Conservation (phyloP, 2,113 vertebrate species). For the Semicossyphus pulcher region DNA sequence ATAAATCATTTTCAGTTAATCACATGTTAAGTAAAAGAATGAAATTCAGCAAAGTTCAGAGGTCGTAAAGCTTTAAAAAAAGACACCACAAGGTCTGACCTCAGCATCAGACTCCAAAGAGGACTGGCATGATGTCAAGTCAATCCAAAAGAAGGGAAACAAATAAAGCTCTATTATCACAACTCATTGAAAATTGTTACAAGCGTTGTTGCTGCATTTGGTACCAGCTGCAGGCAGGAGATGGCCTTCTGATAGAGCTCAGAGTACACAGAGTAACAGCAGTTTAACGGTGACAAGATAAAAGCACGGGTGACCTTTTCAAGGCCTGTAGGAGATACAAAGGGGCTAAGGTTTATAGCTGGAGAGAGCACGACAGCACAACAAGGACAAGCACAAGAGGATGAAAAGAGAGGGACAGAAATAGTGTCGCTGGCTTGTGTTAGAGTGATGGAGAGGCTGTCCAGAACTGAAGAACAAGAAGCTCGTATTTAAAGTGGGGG, state of each 20-base stretch:
- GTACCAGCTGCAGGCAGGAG: conserved; percentile 11
- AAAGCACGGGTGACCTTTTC: conserved; percentile 22
- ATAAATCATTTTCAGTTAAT: not conserved
- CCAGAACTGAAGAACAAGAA: not conserved
- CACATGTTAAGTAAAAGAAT: not conserved
- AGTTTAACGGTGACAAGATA: conserved; percentile 20
- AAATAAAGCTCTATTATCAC: not conserved
- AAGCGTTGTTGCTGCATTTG: conserved; percentile 18
- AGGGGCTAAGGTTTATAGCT: conserved; percentile 7
- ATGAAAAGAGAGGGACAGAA: not conserved
- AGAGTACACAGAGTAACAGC: conserved; percentile 11
- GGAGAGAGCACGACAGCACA: conserved; percentile 1
- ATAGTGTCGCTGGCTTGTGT: not conserved
- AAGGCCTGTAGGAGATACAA: conserved; percentile 31
- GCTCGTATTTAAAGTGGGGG: not conserved
- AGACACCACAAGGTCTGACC: not conserved
- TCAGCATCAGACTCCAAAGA: no score
- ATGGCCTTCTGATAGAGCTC: conserved; percentile 5
- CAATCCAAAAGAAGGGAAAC: not conserved
- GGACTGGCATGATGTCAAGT: no score
- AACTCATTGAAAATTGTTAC: not conserved
- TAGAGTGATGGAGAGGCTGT: not conserved
- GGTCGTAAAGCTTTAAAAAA: not conserved
- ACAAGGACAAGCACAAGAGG: not conserved
- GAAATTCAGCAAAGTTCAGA: not conserved